Percentiles rank a stretch among this genome's conserved stretches.
phyloP scores from a whole-genome alignment of 2,888 invertebrate genomes.

The Cephus pulcher region DNA sequence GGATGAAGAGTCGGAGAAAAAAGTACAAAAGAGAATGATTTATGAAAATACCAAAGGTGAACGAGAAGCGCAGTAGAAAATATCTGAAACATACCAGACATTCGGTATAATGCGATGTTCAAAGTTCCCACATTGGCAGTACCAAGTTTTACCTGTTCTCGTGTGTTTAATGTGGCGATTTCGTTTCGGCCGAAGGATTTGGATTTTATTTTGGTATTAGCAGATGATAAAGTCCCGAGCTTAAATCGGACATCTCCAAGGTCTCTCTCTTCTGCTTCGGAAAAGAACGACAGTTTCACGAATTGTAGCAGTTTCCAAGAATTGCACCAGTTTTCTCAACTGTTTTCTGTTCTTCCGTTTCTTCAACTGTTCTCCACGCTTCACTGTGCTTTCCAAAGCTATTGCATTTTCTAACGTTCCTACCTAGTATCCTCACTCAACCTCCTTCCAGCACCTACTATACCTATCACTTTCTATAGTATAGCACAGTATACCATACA shows the following conservation, averaged over 20 bases:
- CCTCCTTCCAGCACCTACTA: neutral
- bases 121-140: conserved; percentile 34
- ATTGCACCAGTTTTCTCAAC: conserved; percentile 52
- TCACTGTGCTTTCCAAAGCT: conserved; percentile 19
- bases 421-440: conserved; percentile 5
- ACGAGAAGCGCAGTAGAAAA: neutral
- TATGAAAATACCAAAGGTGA: neutral
- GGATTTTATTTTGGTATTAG: conserved; percentile 51
- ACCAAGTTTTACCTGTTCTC: conserved; percentile 3
- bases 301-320: conserved; percentile 43
- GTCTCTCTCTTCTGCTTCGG: neutral
- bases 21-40: neutral
- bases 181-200: conserved; percentile 10
- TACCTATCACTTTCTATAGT: neutral
- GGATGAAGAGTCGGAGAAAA: neutral
- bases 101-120: conserved; percentile 47
- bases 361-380: conserved; percentile 52
- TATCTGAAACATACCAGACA: conserved; percentile 4
- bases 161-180: conserved; percentile 13
- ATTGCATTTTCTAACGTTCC: neutral
- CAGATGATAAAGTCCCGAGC: conserved; percentile 44
- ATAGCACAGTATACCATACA: neutral
- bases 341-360: conserved; percentile 51
- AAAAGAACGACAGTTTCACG: conserved; percentile 18
- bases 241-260: neutral